Conservation (phyloP, 2,888 invertebrate genomes). For the Philhelius pedissequus region DNA sequence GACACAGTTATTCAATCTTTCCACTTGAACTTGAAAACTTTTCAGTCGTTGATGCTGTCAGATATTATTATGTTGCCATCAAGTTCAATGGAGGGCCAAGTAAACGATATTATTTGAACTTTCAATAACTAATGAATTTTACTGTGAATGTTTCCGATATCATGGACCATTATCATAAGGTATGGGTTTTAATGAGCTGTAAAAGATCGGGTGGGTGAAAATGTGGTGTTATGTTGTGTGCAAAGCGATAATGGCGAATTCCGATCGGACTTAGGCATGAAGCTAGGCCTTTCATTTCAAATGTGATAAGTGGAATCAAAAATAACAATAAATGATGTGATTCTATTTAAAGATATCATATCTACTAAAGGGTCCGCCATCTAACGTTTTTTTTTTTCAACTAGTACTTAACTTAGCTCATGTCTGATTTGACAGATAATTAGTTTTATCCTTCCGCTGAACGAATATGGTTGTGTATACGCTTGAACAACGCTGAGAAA, state of each 20-base stretch:
- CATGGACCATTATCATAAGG: not conserved
- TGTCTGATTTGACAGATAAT: no score
- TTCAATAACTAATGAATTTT: constrained; percentile 15
- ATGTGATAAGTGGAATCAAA: constrained; percentile 27
- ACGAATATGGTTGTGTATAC: no score
- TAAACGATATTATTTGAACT: not conserved
- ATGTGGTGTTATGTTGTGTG: not conserved
- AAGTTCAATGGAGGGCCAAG: not conserved
- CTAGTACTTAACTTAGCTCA: no score
- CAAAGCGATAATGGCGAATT: not conserved
- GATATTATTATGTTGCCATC: not conserved
- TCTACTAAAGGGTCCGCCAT: no score
- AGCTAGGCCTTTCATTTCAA: not conserved
- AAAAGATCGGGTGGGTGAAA: not conserved
- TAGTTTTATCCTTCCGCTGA: no score
- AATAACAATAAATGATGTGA: constrained; percentile 22
- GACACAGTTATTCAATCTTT: constrained; percentile 36
- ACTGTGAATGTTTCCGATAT: not conserved
- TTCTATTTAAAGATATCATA: no score
- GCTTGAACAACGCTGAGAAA: no score
- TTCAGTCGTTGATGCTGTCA: not conserved
- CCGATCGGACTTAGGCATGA: not conserved
- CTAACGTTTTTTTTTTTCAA: no score
- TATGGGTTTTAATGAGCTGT: not conserved
- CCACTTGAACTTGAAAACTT: constrained; percentile 58